Percentiles rank a stretch among this genome's conserved stretches.
Evolutionary conservation across 2,797 vertebrate species (phyloP).

Genomic region (Lutjanus campechanus): DNA sequence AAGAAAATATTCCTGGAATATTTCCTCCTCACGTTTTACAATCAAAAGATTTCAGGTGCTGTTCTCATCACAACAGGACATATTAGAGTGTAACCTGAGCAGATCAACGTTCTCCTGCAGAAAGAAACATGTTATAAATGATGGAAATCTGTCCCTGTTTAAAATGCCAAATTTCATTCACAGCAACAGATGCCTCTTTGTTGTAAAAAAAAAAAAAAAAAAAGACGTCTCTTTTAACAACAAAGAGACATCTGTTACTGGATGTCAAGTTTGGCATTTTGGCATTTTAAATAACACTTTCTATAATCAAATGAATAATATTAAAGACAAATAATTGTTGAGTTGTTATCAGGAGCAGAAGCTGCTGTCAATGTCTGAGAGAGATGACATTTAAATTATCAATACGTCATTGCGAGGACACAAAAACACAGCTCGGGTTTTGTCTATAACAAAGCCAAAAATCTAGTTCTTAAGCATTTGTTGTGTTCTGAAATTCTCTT

Average conservation of each 20-base stretch:
- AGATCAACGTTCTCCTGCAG: neutral
- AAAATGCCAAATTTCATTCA: neutral
- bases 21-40: neutral
- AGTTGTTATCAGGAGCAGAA: neutral
- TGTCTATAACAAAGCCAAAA: slow-evolving; percentile 1
- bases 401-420: neutral
- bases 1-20: neutral
- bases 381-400: slow-evolving; percentile 12
- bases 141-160: neutral
- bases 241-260: slow-evolving; percentile 1
- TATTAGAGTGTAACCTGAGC: neutral
- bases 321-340: neutral
- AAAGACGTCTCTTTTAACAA: neutral
- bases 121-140: neutral
- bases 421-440: neutral
- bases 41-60: neutral
- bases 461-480: slow-evolving; percentile 16
- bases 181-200: neutral
- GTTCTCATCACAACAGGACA: neutral
- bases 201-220: too few relatives aligned
- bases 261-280: slow-evolving; percentile 1
- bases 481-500: slow-evolving; percentile 37
- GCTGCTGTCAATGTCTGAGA: neutral
- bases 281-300: slow-evolving; percentile 9
- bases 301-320: slow-evolving; percentile 3